These are phyloP conservation scores for Lates calcarifer DNA, from an alignment of 2,113 vertebrate species.

Conservation along the genomic window DNA sequence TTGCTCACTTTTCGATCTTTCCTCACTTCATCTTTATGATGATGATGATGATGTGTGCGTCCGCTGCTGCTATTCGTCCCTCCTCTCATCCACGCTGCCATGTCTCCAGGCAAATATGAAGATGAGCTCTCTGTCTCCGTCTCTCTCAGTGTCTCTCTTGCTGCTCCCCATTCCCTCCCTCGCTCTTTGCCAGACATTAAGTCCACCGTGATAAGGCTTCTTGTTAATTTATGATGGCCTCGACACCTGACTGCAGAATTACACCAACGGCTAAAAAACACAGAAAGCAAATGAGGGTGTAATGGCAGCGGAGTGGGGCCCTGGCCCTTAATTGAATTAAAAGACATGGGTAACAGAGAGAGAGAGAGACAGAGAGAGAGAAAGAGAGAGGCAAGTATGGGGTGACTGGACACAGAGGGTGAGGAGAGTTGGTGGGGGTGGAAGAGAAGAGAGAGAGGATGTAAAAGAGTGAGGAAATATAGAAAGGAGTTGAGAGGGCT, in stretches of 20 bases:
- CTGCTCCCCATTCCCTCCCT: slow-evolving; percentile 58
- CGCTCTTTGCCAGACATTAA: slow-evolving; percentile 80
- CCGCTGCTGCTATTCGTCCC: slow-evolving; percentile 80
- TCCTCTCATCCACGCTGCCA: slow-evolving; percentile 70
- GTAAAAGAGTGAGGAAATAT: slow-evolving; percentile 64
- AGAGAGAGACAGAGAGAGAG: slow-evolving; percentile 8
- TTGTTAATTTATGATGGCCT: slow-evolving; percentile 84
- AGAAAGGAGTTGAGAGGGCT: slow-evolving; percentile 59
- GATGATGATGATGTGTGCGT: slow-evolving; percentile 77
- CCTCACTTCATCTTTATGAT: slow-evolving; percentile 76
- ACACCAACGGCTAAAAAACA: slow-evolving; percentile 85
- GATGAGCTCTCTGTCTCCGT: slow-evolving; percentile 76
- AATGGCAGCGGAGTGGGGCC: slow-evolving; percentile 91
- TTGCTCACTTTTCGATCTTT: slow-evolving; percentile 79
- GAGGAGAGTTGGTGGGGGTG: slow-evolving; percentile 44
- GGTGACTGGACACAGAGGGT: slow-evolving; percentile 59
- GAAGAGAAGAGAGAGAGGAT: slow-evolving; percentile 34
- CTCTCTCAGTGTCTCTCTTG: slow-evolving; percentile 61
- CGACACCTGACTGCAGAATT: slow-evolving; percentile 87
- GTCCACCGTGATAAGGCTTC: slow-evolving; percentile 76
- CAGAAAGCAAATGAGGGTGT: slow-evolving; percentile 91
- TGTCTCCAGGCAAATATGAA: slow-evolving; percentile 87
- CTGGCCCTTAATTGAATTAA: slow-evolving; percentile 99
- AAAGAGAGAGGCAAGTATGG: slow-evolving; percentile 47
- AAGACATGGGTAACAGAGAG: slow-evolving; percentile 81